Evolutionary conservation across 1,140 invertebrate genomes (phyloP).

Genomic region (Trichomalopsis sarcophagae): DNA sequence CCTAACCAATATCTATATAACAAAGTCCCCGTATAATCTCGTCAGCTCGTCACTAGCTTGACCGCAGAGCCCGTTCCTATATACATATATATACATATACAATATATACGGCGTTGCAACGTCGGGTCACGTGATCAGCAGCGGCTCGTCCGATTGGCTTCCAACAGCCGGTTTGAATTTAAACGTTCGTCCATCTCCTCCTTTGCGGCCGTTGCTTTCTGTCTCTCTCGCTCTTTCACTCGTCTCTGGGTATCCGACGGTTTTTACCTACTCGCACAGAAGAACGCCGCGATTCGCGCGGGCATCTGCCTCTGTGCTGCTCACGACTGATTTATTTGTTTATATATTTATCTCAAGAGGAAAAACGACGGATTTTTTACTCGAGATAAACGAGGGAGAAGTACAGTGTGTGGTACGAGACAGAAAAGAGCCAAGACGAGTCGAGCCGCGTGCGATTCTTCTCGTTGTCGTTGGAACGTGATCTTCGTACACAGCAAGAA

Average conservation of each 20-base stretch:
- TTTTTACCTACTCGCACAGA: neutral
- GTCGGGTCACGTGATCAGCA: neutral
- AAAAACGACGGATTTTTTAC: neutral
- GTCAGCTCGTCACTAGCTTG: no score
- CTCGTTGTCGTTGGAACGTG: neutral
- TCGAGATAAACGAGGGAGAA: neutral
- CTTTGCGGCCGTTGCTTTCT: neutral
- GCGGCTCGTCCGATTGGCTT: neutral
- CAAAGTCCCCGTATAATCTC: no score
- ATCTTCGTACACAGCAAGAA: neutral
- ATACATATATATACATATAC: no score
- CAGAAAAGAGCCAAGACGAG: neutral
- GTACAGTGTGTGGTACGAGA: neutral
- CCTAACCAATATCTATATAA: no score
- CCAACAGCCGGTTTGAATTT: conserved; percentile 14
- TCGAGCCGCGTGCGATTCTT: neutral
- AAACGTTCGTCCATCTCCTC: neutral
- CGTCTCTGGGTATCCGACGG: neutral
- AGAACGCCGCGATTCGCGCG: neutral
- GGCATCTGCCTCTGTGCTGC: neutral
- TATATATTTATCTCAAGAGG: neutral
- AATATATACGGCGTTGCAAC: neutral
- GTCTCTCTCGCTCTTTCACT: neutral
- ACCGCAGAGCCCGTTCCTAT: no score
- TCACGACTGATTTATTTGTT: neutral